Percentiles rank a stretch among this genome's conserved stretches.
Evolutionary conservation across 2,797 vertebrate genomes (phyloP).

Genomic region (Coccyzus lansbergi): DNA sequence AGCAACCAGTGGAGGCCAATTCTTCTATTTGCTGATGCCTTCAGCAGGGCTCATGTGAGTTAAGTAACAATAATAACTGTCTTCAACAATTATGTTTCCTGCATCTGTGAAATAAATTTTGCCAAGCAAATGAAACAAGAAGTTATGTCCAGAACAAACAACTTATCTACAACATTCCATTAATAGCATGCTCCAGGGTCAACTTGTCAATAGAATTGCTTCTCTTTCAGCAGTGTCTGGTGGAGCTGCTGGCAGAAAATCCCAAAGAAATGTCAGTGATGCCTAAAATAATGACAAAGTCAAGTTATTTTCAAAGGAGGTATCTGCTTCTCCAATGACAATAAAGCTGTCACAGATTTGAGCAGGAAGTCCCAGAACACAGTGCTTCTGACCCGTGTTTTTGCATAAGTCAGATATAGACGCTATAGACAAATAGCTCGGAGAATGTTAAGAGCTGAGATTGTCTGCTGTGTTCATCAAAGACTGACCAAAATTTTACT

Average conservation of each 20-base stretch:
- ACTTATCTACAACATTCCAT: neutral
- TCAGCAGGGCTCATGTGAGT: slow-evolving; percentile 12
- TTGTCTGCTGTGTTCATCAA: neutral
- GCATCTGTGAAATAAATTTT: slow-evolving; percentile 24
- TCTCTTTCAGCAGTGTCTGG: slow-evolving; percentile 2
- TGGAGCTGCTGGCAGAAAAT: slow-evolving; percentile 39
- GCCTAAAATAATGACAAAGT: slow-evolving; percentile 19
- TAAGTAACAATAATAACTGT: neutral
- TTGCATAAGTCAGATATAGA: neutral
- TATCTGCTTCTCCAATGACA: neutral
- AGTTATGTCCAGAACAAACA: slow-evolving; percentile 17
- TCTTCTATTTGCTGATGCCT: slow-evolving; percentile 3
- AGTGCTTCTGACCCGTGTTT: neutral
- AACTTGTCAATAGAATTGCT: slow-evolving; percentile 37
- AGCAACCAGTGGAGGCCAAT: neutral
- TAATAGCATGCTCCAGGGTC: slow-evolving; percentile 19
- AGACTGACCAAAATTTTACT: neutral
- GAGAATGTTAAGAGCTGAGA: neutral
- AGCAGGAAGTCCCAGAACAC: neutral
- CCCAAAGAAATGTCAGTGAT: neutral
- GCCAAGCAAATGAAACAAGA: slow-evolving; percentile 23
- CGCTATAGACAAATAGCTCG: neutral
- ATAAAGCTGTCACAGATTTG: slow-evolving; percentile 36
- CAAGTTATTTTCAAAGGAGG: slow-evolving; percentile 34
- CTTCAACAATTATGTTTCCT: neutral